Evolutionary conservation across 2,888 invertebrate genomes (phyloP).

Genomic region (Lymantria dispar): DNA sequence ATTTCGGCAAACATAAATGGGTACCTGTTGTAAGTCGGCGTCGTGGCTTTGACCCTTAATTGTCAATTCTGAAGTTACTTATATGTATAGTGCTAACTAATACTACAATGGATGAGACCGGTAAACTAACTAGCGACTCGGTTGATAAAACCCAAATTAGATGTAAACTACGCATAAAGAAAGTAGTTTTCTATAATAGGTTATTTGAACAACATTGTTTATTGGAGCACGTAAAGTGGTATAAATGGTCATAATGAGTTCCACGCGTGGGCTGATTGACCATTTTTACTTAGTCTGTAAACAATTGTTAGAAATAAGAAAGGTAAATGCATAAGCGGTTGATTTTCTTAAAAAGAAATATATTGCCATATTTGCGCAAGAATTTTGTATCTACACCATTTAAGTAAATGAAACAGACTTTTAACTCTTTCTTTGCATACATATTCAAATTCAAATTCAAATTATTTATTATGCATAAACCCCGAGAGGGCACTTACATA

Average conservation of each 20-base stretch:
- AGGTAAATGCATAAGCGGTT: not conserved
- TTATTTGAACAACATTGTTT: not conserved
- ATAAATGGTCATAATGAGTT: constrained; percentile 4
- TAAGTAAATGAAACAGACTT: no score
- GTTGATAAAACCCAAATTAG: not conserved
- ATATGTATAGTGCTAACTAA: constrained; percentile 1
- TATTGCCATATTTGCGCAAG: not conserved
- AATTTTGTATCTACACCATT: no score
- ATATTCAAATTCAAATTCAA: no score
- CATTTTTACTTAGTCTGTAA: not conserved
- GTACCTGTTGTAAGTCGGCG: not conserved
- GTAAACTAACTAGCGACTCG: not conserved
- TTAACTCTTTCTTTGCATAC: no score
- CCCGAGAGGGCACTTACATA: no score
- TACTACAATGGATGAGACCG: not conserved
- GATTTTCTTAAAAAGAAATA: not conserved
- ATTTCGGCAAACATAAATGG: no score
- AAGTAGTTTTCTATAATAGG: constrained; percentile 1
- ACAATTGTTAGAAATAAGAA: not conserved
- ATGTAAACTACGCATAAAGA: not conserved
- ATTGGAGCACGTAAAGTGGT: constrained; percentile 1
- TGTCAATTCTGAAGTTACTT: not conserved
- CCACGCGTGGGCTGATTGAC: constrained; percentile 9
- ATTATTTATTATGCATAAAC: no score
- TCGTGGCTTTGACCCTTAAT: not conserved